Evolutionary conservation across 2,113 vertebrate species (phyloP).

Genomic region (Gobio gobio): DNA sequence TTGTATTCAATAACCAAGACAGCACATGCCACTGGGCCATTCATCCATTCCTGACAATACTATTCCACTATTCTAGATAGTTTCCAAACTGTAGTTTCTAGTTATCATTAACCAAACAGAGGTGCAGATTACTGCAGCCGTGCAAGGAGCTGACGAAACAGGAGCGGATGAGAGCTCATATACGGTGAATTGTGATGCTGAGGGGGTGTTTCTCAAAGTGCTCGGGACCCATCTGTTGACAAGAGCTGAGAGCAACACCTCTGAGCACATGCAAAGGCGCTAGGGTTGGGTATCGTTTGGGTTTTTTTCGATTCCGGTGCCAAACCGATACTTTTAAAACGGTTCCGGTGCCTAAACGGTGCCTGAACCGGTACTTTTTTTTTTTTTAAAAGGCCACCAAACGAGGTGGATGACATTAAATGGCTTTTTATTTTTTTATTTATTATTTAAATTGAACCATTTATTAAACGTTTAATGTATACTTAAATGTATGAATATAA

Average conservation of each 20-base stretch:
- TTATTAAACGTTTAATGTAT: too few relatives aligned
- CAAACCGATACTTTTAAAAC: too few relatives aligned
- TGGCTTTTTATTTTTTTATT: too few relatives aligned
- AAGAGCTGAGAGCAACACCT: conserved; percentile 41
- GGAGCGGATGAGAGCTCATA: background rate
- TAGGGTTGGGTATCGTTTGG: too few relatives aligned
- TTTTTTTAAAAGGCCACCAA: too few relatives aligned
- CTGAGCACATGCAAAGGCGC: background rate
- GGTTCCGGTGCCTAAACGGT: too few relatives aligned
- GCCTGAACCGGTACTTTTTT: too few relatives aligned
- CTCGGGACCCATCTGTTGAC: conserved; percentile 34
- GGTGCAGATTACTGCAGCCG: background rate
- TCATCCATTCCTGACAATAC: background rate
- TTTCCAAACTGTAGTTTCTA: too few relatives aligned
- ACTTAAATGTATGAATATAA: too few relatives aligned
- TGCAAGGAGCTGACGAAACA: background rate
- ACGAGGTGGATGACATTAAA: too few relatives aligned
- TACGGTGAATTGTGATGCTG: background rate
- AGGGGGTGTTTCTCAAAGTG: conserved; percentile 30
- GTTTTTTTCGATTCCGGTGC: too few relatives aligned
- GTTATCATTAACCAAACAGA: conserved; percentile 11
- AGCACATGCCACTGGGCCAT: background rate
- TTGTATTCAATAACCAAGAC: background rate
- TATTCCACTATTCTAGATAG: background rate
- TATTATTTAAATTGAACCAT: too few relatives aligned